phyloP scores from a whole-genome alignment of 2,888 invertebrate genomes.

The Sesamia inferens region DNA sequence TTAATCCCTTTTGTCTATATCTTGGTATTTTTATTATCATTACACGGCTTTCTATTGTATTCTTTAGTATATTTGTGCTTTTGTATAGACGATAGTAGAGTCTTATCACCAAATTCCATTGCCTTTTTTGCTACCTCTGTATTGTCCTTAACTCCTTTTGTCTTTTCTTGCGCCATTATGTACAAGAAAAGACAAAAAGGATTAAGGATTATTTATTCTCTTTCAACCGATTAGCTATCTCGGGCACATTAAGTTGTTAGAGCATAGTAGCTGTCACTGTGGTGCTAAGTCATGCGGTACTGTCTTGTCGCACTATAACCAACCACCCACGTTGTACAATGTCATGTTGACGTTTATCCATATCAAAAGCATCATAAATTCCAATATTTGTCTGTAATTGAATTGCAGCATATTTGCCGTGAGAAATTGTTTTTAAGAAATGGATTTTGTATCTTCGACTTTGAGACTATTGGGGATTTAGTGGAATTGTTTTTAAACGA shows the following conservation, averaged over 20 bases:
- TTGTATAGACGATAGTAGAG: background rate
- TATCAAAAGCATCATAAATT: conserved; percentile 63
- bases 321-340: conserved; percentile 74
- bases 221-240: conserved; percentile 54
- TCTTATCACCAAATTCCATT: conserved; percentile 7
- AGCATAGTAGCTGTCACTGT: conserved; percentile 70
- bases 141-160: conserved; percentile 11
- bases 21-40: conserved; percentile 13
- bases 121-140: background rate
- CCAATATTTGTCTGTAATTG: conserved; percentile 57
- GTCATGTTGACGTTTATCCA: conserved; percentile 62
- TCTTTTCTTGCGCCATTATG: conserved; percentile 8
- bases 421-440: conserved; percentile 24
- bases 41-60: background rate
- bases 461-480: conserved; percentile 4
- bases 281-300: conserved; percentile 74
- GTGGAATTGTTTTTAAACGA: background rate
- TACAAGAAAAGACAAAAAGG: too few relatives aligned
- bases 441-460: background rate
- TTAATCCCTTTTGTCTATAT: conserved; percentile 6
- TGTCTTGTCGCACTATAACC: conserved; percentile 70
- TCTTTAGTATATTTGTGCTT: background rate
- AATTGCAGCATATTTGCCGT: conserved; percentile 44
- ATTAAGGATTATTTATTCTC: conserved; percentile 16
- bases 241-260: conserved; percentile 70